Conservation (phyloP, 2,888 invertebrate genomes). For the Chymomyza amoena region DNA sequence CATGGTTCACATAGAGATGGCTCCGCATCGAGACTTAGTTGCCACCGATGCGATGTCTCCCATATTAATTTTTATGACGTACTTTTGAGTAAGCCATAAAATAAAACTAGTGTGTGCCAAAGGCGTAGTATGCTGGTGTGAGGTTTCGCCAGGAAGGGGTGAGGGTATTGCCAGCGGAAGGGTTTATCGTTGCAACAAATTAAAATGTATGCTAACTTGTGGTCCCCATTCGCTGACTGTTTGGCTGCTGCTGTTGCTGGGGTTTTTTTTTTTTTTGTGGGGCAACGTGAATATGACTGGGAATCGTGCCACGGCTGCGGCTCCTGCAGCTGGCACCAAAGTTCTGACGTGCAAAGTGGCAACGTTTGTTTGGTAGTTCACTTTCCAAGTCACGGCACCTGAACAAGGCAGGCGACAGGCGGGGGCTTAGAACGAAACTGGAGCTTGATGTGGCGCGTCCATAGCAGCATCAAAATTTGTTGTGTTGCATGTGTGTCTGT, state of each 20-base stretch:
- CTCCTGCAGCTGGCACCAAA: background rate
- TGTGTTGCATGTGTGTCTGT: conserved; percentile 13
- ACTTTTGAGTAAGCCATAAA: conserved; percentile 62
- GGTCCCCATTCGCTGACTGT: conserved; percentile 1
- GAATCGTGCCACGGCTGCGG: background rate
- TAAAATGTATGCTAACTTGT: conserved; percentile 56
- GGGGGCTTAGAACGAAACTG: too few species aligned
- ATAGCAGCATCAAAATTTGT: conserved; percentile 22
- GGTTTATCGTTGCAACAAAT: conserved; percentile 55
- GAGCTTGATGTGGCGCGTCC: background rate
- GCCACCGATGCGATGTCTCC: conserved; percentile 33
- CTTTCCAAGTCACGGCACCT: background rate
- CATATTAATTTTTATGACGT: conserved; percentile 67
- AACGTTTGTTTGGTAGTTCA: background rate
- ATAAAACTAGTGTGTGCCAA: conserved; percentile 13
- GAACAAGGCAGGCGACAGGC: background rate
- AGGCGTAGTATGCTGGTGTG: background rate
- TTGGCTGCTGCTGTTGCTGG: conserved; percentile 11
- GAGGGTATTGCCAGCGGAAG: conserved; percentile 4
- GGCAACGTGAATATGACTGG: background rate
- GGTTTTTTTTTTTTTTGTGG: background rate
- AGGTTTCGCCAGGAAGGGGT: background rate
- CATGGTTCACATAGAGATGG: background rate
- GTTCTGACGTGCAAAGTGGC: conserved; percentile 52
- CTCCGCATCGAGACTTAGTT: background rate